These are phyloP conservation scores for Zonitis immaculata DNA, from an alignment of 2,888 invertebrate genomes.

Conservation along the genomic window DNA sequence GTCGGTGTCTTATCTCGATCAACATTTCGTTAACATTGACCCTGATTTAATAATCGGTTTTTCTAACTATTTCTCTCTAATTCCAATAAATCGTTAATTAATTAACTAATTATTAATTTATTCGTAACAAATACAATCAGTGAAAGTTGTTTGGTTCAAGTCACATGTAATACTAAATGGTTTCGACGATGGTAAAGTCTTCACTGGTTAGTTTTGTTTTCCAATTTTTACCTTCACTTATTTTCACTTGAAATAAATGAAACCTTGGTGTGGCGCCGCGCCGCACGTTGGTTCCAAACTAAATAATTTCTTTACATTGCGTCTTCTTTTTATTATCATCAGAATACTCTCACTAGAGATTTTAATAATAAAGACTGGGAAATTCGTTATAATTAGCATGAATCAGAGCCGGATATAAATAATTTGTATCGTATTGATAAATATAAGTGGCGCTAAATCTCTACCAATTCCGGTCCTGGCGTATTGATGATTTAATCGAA, in stretches of 20 bases:
- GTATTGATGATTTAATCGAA: no score
- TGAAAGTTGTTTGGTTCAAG: background rate
- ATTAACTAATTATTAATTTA: no score
- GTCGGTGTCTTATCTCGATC: background rate
- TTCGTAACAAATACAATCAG: background rate
- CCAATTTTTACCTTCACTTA: background rate
- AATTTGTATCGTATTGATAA: background rate
- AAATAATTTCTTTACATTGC: background rate
- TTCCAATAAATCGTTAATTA: background rate
- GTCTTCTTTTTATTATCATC: no score
- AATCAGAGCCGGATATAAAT: background rate
- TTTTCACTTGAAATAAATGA: no score
- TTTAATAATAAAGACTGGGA: background rate
- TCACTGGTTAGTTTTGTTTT: background rate
- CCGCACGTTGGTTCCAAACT: background rate
- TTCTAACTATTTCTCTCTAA: background rate
- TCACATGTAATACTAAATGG: no score
- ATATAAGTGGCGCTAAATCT: no score
- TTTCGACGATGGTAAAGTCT: background rate
- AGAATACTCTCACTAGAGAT: background rate
- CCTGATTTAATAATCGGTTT: background rate
- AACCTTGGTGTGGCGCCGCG: no score
- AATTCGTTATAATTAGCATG: no score
- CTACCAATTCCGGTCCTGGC: no score
- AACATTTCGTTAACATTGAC: background rate